Percentiles rank a stretch among this genome's conserved stretches.
phyloP scores from a whole-genome alignment of 1,140 invertebrate genomes.

The Nasonia vitripennis region DNA sequence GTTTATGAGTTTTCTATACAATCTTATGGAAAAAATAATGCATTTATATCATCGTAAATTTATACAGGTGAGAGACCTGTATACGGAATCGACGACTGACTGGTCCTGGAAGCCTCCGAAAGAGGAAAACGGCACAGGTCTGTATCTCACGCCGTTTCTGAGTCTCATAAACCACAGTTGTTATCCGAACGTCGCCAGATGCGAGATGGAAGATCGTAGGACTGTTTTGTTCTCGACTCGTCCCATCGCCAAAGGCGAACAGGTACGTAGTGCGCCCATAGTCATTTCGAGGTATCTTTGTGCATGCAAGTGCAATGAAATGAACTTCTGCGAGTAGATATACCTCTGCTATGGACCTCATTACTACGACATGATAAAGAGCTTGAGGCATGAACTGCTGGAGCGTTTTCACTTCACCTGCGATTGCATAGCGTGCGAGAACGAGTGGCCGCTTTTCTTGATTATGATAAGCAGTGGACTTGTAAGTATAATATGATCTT shows the following conservation, averaged over 20 bases:
- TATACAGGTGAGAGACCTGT: slow-evolving; percentile 30
- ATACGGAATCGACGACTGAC: slow-evolving; percentile 1
- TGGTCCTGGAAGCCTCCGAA: slow-evolving; percentile 33
- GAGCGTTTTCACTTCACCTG: slow-evolving; percentile 27
- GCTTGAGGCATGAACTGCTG: background rate
- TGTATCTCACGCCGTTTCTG: slow-evolving; percentile 36
- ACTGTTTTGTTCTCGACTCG: slow-evolving; percentile 37
- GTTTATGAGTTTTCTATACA: background rate
- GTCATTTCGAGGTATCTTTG: no score
- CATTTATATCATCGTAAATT: background rate
- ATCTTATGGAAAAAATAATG: background rate
- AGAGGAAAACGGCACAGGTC: slow-evolving; percentile 31
- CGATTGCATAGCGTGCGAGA: slow-evolving; percentile 36
- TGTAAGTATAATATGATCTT: slow-evolving; percentile 2
- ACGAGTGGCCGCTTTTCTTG: slow-evolving; percentile 39
- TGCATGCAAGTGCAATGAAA: background rate
- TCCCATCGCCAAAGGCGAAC: slow-evolving; percentile 33
- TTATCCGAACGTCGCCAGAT: slow-evolving; percentile 39
- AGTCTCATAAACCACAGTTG: slow-evolving; percentile 49
- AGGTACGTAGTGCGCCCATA: slow-evolving; percentile 8
- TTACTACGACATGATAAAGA: slow-evolving; percentile 11
- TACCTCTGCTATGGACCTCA: slow-evolving; percentile 41
- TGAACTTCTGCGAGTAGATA: slow-evolving; percentile 5
- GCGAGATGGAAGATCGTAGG: slow-evolving; percentile 17
- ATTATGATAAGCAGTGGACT: background rate